A percentile compares a stretch with the other conserved stretches of the same genome.
Conservation (phyloP, 2,113 vertebrate genomes). For the Solea solea region DNA sequence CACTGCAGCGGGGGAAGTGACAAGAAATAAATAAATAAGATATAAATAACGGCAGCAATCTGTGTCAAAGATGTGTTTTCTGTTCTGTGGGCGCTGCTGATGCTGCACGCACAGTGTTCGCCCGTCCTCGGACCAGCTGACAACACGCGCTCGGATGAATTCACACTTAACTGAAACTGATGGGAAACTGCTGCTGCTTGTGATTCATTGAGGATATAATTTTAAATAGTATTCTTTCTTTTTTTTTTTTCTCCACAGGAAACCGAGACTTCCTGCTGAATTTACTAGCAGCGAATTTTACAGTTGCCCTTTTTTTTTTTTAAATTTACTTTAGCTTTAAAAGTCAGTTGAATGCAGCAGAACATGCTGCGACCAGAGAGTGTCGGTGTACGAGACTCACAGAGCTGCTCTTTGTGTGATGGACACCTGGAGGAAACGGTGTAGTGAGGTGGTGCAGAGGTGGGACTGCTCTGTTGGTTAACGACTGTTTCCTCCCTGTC, state of each 20-base stretch:
- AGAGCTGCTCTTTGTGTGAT: conserved; percentile 53
- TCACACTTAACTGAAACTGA: too few relatives aligned
- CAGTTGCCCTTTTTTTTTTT: neutral
- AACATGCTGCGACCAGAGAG: conserved; percentile 10
- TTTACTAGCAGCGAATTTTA: conserved; percentile 34
- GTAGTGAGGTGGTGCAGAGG: conserved; percentile 41
- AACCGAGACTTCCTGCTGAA: conserved; percentile 7
- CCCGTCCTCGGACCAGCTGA: too few relatives aligned
- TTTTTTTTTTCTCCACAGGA: conserved; percentile 13
- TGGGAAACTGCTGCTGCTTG: too few relatives aligned
- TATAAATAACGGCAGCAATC: neutral
- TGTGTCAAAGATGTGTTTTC: conserved; percentile 25
- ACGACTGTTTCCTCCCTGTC: conserved; percentile 19
- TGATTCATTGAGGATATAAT: too few relatives aligned
- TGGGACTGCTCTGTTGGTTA: conserved; percentile 45
- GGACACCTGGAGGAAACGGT: conserved; percentile 69
- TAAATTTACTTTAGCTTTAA: conserved; percentile 10
- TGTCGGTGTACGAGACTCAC: conserved; percentile 41
- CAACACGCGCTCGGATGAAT: too few relatives aligned
- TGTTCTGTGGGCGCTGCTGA: too few relatives aligned
- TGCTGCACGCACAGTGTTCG: too few relatives aligned
- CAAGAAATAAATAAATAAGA: conserved; percentile 33
- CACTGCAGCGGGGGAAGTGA: conserved; percentile 1
- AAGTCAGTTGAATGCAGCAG: neutral
- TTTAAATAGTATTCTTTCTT: neutral